Base-by-base conservation (phyloP, 2,888 invertebrate genomes). In the Holacanthella duospinosa region DNA sequence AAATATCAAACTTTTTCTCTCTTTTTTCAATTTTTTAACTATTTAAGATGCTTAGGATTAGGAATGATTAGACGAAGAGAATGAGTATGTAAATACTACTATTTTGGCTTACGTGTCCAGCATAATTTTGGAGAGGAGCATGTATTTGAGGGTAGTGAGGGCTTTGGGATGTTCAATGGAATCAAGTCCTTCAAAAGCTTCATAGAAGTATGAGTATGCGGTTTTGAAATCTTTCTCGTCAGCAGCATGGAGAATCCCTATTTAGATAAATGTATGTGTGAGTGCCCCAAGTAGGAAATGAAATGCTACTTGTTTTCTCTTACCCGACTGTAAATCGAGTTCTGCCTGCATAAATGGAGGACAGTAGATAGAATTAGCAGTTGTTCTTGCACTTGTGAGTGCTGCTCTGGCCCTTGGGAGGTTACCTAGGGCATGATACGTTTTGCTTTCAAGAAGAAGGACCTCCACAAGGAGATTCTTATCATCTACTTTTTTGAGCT, bases 171-270 rank as follows among this genome's bases (percentile, higher is more conserved):
- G 79, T 74, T 94, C 93, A 2, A 94, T 89, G 71, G 93, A 94
- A 78, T 96, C 96, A 78, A 93, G 96, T 72, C 96, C 94, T 81
- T 99, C 99, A 78, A 97, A 99, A 19, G 96, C 96, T 82, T 99
- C 99, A 78, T 97, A 99, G 77, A 99, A 99, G 77, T 99, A 99
- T 62, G 97, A 99, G 80, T 94, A 99, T 55, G 96, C 97, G 64
- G 99, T 99, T 83, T 99, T 99, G 78, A 99, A 99, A 77, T 99
- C 99, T 74, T 92, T 87, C 78, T 99, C 99, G 77, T 99, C 99
- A n/a, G 97, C 97, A 12, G 99, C 99, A 80, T 99, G 99, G 63
- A 99, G 81, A 72, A 99, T 94, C 61, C 82, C 82, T 79, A 74
- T 63, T 59, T 25, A 55, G 43, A 54, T 54, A 2, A 48, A 25